Evolutionary conservation across 2,113 vertebrate genomes (phyloP).

Genomic region (Formicarius rufipectus): DNA sequence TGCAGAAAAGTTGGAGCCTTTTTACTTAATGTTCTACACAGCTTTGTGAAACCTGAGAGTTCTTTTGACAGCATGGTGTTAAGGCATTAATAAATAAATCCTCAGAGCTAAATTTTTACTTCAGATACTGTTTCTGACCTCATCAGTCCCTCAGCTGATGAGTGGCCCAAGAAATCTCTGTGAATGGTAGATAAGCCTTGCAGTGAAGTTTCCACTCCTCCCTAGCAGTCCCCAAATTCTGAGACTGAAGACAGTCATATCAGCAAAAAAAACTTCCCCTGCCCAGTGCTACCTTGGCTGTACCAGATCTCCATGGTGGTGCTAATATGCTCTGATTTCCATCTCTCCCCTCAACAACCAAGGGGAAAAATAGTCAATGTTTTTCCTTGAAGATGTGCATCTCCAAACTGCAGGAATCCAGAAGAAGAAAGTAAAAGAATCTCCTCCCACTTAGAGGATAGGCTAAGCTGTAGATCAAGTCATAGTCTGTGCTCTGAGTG

Average conservation of each 20-base stretch:
- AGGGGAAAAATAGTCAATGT: neutral
- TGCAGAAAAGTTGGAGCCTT: neutral
- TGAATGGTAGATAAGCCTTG: neutral
- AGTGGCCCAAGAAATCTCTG: neutral
- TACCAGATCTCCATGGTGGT: neutral
- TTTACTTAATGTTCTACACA: neutral
- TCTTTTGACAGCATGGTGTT: neutral
- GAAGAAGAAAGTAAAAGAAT: neutral
- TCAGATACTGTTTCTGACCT: neutral
- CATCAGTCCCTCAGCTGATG: neutral
- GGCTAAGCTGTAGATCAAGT: neutral
- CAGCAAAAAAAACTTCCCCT: neutral
- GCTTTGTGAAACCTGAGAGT: neutral
- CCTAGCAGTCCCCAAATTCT: neutral
- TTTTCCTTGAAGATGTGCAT: neutral
- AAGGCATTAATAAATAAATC: neutral
- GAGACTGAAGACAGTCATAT: neutral
- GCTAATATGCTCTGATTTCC: neutral
- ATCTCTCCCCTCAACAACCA: neutral
- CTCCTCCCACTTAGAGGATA: neutral
- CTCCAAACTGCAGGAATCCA: neutral
- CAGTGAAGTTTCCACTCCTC: neutral
- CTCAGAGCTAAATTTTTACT: neutral
- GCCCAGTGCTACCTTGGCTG: neutral
- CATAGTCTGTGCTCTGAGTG: neutral